phyloP scores from a whole-genome alignment of 2,113 vertebrate species.

The Marcusenius ussheri region DNA sequence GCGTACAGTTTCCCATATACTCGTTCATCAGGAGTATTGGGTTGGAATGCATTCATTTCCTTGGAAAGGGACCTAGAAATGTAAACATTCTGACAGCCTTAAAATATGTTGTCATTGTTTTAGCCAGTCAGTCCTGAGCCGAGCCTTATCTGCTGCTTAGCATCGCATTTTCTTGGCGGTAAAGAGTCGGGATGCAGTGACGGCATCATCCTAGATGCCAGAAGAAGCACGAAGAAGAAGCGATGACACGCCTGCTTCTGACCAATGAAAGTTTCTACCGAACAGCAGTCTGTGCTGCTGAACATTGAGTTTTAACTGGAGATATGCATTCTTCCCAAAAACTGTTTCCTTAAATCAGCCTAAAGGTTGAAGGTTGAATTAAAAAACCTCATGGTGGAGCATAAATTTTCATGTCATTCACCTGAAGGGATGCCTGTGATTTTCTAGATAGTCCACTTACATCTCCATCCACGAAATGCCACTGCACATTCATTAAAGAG shows the following conservation, averaged over 20 bases:
- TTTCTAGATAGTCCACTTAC: constrained; percentile 9
- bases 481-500: constrained; percentile 49
- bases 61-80: neutral
- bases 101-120: neutral
- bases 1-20: neutral
- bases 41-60: neutral
- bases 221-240: neutral
- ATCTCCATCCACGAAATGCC: constrained; percentile 39
- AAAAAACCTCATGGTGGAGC: neutral
- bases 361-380: neutral
- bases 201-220: neutral
- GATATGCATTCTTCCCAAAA: neutral
- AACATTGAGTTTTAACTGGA: neutral
- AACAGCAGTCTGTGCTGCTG: neutral
- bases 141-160: neutral
- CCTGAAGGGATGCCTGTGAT: neutral
- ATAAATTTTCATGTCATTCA: neutral
- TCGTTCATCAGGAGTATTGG: neutral
- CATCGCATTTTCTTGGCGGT: neutral
- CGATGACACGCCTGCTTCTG: no score
- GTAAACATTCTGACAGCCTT: neutral
- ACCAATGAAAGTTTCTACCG: neutral
- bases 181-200: neutral
- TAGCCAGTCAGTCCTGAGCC: neutral
- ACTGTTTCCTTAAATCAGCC: neutral